Base-by-base conservation (phyloP, 2,797 vertebrate genomes). In the Natrix natrix region DNA sequence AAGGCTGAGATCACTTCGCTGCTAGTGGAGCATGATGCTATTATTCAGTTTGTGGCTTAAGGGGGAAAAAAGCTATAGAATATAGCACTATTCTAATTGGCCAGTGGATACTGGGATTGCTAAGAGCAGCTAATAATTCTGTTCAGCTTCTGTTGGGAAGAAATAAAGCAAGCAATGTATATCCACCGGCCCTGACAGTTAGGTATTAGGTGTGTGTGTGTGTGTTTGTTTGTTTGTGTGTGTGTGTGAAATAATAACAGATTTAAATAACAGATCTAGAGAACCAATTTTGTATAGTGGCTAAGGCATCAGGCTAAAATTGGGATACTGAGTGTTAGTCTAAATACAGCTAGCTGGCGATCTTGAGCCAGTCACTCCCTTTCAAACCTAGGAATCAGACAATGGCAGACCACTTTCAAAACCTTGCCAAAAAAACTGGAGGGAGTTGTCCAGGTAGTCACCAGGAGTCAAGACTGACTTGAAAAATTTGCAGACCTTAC, bases 1-100 rank as follows among this genome's bases (percentile, higher is more conserved):
- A 98, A 98, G 97, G 96, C 97, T 97, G 97, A 98, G 97, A 97
- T 98, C 97, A 97, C 98, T 98, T 98, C 96, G 97, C 97, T 95
- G 97, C 96, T 97, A 98, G 96, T 96, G 98, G 97, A 98, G 98
- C 98, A 97, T 97, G 97, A 97, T 97, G 97, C 97, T 98, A 98
- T 98, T 98, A 98, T 98, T 97, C 97, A 97, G 97, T 97, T 97
- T 97, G 97, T 97, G 97, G 96, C 97, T 97, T 97, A 96, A 97
- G 95, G 4, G 14, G 3, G 3, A 1, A 96, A 97, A 97, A 97
- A 97, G 97, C 97, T 97, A 97, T 98, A 97, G 97, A 98, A 97
- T 97, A 95, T 95, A 97, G 96, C 97, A 97, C 96, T 94, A 93
- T 95, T 96, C 96, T 97, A 98, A 98, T 94, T 97, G 97, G 96